phyloP scores from a whole-genome alignment of 1,140 invertebrate genomes.

The Pemphigus obesinymphae region DNA sequence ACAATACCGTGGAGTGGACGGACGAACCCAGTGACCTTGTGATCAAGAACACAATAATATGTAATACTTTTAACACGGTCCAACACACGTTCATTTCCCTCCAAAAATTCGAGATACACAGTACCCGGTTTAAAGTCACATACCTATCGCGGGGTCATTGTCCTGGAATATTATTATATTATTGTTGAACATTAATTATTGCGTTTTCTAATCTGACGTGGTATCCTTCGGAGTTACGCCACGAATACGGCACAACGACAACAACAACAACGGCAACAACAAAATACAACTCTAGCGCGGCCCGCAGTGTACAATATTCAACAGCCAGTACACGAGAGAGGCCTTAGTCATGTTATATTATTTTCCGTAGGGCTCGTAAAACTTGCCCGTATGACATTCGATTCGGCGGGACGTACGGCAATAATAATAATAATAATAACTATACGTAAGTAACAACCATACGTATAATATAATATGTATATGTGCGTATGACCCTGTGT shows the following conservation, averaged over 20 bases:
- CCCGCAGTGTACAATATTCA: no score
- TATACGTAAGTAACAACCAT: neutral
- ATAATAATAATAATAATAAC: neutral
- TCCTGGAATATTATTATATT: neutral
- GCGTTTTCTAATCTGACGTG: neutral
- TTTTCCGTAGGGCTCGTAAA: neutral
- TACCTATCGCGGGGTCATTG: neutral
- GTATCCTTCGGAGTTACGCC: no score
- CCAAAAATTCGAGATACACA: neutral
- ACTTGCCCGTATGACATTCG: neutral
- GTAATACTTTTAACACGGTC: neutral
- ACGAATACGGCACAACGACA: no score
- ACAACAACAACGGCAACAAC: no score
- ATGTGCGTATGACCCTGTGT: no score
- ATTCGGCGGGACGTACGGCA: neutral
- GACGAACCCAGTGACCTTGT: constrained; percentile 28
- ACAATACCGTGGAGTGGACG: neutral
- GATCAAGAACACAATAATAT: neutral
- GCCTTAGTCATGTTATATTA: no score
- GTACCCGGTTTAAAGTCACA: neutral
- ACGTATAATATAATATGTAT: no score
- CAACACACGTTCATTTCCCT: neutral
- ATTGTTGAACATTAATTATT: no score
- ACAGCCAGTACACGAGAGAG: neutral
- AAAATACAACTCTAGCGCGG: no score